Evolutionary conservation across 2,888 invertebrate genomes (phyloP).

Genomic region (Protonemura montana): DNA sequence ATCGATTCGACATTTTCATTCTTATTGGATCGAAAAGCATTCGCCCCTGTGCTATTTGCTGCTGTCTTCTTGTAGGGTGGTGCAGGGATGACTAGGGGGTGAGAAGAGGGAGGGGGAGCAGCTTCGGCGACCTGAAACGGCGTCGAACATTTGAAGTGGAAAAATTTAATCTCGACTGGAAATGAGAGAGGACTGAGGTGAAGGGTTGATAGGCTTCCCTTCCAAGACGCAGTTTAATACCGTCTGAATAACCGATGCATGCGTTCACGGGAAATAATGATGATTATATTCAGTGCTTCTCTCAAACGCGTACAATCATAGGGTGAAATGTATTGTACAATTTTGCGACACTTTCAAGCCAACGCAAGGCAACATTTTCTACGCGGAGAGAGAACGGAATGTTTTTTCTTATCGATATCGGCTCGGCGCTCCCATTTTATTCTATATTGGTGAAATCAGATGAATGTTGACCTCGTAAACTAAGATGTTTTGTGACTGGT

Average conservation of each 20-base stretch:
- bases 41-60: background rate
- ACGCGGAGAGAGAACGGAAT: background rate
- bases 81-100: no score
- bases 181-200: slow-evolving; percentile 31
- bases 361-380: background rate
- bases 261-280: slow-evolving; percentile 9
- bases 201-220: background rate
- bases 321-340: background rate
- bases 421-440: background rate
- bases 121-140: slow-evolving; percentile 10
- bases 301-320: background rate
- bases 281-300: background rate
- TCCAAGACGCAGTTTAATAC: background rate
- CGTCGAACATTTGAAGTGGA: slow-evolving; percentile 41
- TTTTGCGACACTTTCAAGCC: background rate
- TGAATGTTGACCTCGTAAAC: background rate
- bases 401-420: background rate
- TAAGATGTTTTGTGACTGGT: background rate
- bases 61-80: background rate
- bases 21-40: slow-evolving; percentile 25
- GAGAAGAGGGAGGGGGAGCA: no score
- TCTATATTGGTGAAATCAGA: background rate
- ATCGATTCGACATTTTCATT: slow-evolving; percentile 32
- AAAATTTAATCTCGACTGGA: slow-evolving; percentile 44
- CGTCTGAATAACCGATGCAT: slow-evolving; percentile 7